Conservation (phyloP, 2,888 invertebrate genomes). For the Stenurella melanura region DNA sequence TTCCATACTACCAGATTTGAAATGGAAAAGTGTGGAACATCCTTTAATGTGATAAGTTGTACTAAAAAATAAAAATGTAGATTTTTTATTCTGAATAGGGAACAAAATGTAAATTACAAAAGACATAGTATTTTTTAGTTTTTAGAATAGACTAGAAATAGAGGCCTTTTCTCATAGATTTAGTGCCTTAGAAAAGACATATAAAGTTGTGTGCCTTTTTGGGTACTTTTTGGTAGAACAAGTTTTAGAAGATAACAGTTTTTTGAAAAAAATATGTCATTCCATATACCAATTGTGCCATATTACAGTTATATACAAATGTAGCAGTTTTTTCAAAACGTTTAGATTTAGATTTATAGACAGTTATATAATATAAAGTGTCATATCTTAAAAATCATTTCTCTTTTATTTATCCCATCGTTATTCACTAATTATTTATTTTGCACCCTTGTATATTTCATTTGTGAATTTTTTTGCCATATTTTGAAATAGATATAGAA, state of each 20-base stretch:
- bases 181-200: constrained; percentile 73
- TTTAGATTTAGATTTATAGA: constrained; percentile 56
- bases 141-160: constrained; percentile 59
- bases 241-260: constrained; percentile 53
- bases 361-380: constrained; percentile 55
- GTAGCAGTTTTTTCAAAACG: constrained; percentile 53
- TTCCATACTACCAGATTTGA: constrained; percentile 15
- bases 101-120: constrained; percentile 58
- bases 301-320: constrained; percentile 58
- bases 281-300: constrained; percentile 63
- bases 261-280: constrained; percentile 57
- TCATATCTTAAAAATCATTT: constrained; percentile 59
- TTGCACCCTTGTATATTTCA: constrained; percentile 62
- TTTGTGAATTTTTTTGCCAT: constrained; percentile 71
- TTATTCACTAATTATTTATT: constrained; percentile 61
- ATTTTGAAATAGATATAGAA: constrained; percentile 60
- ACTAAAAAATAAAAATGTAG: constrained; percentile 37
- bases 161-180: constrained; percentile 68
- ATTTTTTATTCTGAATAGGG: constrained; percentile 56
- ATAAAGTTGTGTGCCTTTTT: constrained; percentile 68
- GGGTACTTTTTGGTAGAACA: constrained; percentile 60
- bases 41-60: constrained; percentile 40
- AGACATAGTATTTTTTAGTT: constrained; percentile 57
- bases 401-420: constrained; percentile 55
- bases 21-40: constrained; percentile 29